These are phyloP conservation scores for Uloborus plumipes DNA, from an alignment of 2,888 invertebrate species.

Conservation along the genomic window DNA sequence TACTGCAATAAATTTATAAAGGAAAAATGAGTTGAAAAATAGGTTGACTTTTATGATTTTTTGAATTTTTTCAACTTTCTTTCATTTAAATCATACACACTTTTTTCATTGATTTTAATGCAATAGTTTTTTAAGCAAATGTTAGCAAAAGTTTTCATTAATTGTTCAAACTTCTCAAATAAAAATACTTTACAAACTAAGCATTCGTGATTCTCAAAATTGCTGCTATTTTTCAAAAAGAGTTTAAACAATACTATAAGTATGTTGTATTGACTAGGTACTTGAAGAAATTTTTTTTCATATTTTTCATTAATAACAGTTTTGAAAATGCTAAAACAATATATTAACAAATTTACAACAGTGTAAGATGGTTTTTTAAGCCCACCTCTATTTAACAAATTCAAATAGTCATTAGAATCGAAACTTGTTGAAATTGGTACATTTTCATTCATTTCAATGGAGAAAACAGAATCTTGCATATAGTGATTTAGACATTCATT, in stretches of 20 bases:
- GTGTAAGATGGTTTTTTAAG: not conserved
- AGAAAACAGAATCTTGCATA: not conserved
- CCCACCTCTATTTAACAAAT: not conserved
- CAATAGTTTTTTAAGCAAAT: constrained; percentile 4
- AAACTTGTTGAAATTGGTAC: not conserved
- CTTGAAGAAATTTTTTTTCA: not conserved
- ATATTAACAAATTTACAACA: not conserved
- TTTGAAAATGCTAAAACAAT: not conserved
- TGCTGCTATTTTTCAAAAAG: not conserved
- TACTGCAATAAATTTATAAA: not conserved
- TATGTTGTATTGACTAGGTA: not conserved
- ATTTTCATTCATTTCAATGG: not conserved
- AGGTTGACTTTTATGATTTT: not conserved
- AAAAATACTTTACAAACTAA: not conserved
- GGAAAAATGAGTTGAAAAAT: not conserved
- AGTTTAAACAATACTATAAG: not conserved
- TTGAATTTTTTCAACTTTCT: constrained; percentile 3
- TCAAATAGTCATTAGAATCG: not conserved
- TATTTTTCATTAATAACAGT: not conserved
- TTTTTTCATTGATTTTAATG: not conserved
- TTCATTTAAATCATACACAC: not conserved
- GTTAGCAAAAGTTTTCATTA: not conserved
- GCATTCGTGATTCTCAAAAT: not conserved
- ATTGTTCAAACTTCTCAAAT: not conserved
- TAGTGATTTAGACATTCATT: not conserved